Conservation (phyloP, 2,888 invertebrate species). For the Hedychridium roseum region DNA sequence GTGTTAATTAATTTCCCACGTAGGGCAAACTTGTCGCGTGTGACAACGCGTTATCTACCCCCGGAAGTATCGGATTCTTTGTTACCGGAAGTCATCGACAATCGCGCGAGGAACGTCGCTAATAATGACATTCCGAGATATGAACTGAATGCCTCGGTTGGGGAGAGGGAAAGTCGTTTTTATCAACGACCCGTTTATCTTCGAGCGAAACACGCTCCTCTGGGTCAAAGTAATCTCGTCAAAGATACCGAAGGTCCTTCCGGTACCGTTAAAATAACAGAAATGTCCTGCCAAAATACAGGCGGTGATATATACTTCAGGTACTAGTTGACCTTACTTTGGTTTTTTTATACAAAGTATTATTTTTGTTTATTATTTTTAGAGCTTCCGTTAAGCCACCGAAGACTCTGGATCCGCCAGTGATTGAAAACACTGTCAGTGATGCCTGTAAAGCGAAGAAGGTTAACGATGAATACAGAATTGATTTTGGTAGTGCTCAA, state of each 20-base stretch:
- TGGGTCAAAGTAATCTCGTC: background rate
- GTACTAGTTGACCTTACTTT: no score
- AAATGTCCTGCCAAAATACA: constrained; percentile 48
- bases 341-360: background rate
- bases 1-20: constrained; percentile 41
- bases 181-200: constrained; percentile 14
- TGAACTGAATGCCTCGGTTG: constrained; percentile 13
- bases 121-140: constrained; percentile 5
- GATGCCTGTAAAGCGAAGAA: constrained; percentile 38
- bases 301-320: constrained; percentile 43
- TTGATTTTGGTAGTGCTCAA: constrained; percentile 64
- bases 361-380: background rate
- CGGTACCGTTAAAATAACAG: constrained; percentile 33
- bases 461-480: constrained; percentile 43
- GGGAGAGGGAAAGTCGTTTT: constrained; percentile 10
- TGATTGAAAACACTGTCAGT: constrained; percentile 37
- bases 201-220: constrained; percentile 6
- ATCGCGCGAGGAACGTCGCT: constrained; percentile 32
- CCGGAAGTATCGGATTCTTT: constrained; percentile 28
- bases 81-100: constrained; percentile 46
- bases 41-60: constrained; percentile 35
- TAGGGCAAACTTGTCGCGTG: constrained; percentile 26
- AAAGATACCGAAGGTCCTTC: constrained; percentile 1
- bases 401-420: constrained; percentile 30
- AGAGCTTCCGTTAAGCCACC: constrained; percentile 36